A percentile compares a stretch with the other conserved stretches of the same genome.
Conservation (phyloP, 2,113 vertebrate species). For the Ailuropoda melanoleuca region DNA sequence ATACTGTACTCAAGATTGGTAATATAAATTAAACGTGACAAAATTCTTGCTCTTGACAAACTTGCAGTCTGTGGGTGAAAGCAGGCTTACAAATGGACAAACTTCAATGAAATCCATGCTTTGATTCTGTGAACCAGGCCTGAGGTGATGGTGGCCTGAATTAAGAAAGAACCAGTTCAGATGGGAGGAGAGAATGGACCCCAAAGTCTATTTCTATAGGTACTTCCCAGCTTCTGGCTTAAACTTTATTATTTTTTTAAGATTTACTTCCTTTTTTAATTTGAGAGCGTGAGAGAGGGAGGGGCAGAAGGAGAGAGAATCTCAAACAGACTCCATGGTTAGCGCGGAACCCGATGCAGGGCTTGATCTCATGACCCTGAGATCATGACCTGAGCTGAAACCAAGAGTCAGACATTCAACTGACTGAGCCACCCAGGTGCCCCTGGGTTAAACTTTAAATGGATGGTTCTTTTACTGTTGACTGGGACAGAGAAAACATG, state of each 20-base stretch:
- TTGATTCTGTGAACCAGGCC: background rate
- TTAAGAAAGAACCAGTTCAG: background rate
- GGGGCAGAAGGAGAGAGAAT: background rate
- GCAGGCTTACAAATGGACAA: background rate
- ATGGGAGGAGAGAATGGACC: too few relatives aligned
- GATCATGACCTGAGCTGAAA: background rate
- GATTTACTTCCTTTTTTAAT: background rate
- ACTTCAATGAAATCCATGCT: background rate
- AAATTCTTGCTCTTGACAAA: background rate
- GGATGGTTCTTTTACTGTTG: background rate
- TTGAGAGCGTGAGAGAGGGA: background rate
- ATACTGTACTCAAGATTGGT: background rate
- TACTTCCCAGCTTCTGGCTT: background rate
- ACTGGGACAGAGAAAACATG: background rate
- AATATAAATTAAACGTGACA: background rate
- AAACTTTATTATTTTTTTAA: background rate
- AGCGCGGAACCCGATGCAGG: background rate
- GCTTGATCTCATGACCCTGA: background rate
- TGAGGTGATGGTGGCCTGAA: background rate
- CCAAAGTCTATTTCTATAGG: rapidly evolving
- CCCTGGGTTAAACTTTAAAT: background rate
- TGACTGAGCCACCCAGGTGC: background rate
- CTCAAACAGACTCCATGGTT: background rate
- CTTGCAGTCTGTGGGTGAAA: background rate
- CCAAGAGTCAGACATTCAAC: background rate